Evolutionary conservation across 2,113 vertebrate species (phyloP).

Genomic region (Mobula hypostoma): DNA sequence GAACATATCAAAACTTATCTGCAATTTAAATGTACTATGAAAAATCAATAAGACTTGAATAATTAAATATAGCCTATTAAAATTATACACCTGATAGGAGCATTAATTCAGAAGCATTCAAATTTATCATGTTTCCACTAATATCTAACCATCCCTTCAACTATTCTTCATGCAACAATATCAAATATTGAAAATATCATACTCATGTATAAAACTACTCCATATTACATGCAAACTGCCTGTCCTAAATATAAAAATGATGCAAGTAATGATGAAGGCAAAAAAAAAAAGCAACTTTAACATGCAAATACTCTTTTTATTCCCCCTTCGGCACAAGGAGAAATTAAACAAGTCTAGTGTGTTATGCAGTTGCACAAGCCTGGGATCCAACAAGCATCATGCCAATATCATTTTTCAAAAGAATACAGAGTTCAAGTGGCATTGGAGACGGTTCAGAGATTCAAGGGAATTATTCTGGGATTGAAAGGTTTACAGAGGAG

Average conservation of each 20-base stretch:
- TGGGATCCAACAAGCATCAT: neutral
- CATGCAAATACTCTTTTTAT: conserved; percentile 3
- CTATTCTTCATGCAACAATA: neutral
- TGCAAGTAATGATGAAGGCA: neutral
- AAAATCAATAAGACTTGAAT: neutral
- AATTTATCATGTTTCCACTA: neutral
- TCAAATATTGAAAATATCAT: neutral
- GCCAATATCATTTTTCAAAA: neutral
- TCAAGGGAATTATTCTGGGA: too few species aligned
- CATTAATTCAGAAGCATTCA: neutral
- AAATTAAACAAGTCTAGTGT: neutral
- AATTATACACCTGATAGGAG: neutral
- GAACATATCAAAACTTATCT: neutral
- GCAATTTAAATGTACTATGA: neutral
- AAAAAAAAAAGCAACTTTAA: neutral
- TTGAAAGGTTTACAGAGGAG: too few species aligned
- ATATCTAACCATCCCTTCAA: neutral
- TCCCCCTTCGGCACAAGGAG: neutral
- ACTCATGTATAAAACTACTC: neutral
- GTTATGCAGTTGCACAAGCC: conserved; percentile 1
- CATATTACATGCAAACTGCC: neutral
- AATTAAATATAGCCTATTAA: neutral
- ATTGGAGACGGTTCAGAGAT: too few species aligned
- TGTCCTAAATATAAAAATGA: neutral
- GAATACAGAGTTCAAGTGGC: too few species aligned